Percentiles rank a stretch among this genome's conserved stretches.
phyloP scores from a whole-genome alignment of 2,113 vertebrate genomes.

The Gallinago media region DNA sequence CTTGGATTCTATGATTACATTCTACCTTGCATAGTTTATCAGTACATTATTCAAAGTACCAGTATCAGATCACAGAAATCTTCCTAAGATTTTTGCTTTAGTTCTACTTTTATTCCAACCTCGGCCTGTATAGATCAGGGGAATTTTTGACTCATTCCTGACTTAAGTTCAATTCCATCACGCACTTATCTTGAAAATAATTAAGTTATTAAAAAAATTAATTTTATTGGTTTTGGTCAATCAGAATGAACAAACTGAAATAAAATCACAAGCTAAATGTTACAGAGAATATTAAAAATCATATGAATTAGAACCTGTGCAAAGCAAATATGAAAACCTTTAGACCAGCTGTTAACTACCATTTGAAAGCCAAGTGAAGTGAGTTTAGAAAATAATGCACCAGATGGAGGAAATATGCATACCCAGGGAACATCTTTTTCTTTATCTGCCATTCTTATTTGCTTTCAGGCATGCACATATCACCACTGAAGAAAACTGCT shows the following conservation, averaged over 20 bases:
- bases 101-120: conserved; percentile 23
- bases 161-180: background rate
- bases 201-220: background rate
- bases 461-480: background rate
- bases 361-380: conserved; percentile 77
- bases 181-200: background rate
- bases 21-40: background rate
- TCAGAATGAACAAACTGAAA: background rate
- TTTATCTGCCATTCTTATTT: conserved; percentile 51
- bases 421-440: conserved; percentile 47
- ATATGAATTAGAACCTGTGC: conserved; percentile 3
- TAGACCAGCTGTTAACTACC: conserved; percentile 77
- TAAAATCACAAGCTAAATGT: conserved; percentile 19
- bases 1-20: background rate
- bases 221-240: background rate
- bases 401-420: conserved; percentile 75
- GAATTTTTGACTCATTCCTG: background rate
- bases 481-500: background rate
- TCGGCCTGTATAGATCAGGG: background rate
- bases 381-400: conserved; percentile 66
- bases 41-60: background rate
- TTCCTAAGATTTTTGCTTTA: background rate
- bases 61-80: background rate
- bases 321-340: conserved; percentile 75
- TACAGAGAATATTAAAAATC: conserved; percentile 42